These are phyloP conservation scores for Tadarida brasiliensis DNA, from an alignment of 2,797 vertebrate species.

Conservation along the genomic window DNA sequence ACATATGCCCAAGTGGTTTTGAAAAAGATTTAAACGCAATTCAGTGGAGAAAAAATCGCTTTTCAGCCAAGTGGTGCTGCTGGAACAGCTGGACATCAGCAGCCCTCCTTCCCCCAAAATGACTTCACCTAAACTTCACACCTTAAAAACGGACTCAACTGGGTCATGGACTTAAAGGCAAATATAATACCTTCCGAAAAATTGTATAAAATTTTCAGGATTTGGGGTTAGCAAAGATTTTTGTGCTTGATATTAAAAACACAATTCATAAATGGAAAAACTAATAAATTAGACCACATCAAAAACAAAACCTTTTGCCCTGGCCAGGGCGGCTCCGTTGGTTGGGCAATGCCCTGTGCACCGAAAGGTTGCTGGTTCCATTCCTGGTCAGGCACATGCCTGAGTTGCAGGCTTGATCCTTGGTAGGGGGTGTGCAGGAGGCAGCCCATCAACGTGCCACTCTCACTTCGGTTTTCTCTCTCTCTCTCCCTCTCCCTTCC, in stretches of 20 bases:
- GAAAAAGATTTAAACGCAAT: background rate
- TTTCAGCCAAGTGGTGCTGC: background rate
- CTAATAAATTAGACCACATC: background rate
- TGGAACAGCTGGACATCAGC: background rate
- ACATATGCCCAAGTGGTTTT: background rate
- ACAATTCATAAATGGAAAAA: background rate
- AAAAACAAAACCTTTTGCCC: background rate
- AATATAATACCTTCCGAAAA: background rate
- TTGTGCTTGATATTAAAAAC: background rate
- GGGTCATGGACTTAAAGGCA: background rate
- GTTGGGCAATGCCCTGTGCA: no score
- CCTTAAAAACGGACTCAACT: background rate
- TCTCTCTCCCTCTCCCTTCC: no score
- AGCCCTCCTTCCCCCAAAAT: background rate
- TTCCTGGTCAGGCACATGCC: no score
- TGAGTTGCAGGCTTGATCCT: no score
- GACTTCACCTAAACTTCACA: background rate
- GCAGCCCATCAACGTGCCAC: no score
- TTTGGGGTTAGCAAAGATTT: background rate
- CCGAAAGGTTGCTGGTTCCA: no score
- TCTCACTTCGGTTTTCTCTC: no score
- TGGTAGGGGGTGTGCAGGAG: no score
- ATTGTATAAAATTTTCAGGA: background rate
- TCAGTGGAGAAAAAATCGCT: background rate
- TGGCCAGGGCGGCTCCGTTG: no score